Conservation (phyloP, 2,113 vertebrate species). For the Aldabrachelys gigantea region DNA sequence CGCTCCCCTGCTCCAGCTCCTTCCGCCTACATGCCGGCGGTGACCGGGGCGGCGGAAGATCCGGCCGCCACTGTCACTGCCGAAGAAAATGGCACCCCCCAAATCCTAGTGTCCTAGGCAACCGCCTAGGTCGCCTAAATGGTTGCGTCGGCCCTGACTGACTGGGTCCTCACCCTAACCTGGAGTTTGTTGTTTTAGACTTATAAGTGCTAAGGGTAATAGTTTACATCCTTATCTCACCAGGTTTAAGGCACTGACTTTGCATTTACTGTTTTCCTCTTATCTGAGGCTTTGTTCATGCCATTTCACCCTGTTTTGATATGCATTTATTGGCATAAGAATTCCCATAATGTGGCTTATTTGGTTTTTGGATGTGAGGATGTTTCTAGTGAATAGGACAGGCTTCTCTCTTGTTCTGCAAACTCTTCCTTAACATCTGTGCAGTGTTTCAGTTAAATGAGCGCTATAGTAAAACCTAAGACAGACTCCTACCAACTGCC, state of each 20-base stretch:
- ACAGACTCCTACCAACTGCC: fast-evolving
- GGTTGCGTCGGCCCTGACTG: background rate
- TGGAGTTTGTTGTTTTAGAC: background rate
- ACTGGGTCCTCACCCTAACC: background rate
- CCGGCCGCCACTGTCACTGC: no score
- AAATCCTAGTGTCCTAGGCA: no score
- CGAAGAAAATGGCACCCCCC: no score
- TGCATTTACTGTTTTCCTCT: background rate
- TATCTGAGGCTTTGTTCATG: background rate
- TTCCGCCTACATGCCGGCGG: no score
- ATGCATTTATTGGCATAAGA: background rate
- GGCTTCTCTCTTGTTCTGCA: background rate
- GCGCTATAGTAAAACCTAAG: background rate
- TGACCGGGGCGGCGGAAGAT: no score
- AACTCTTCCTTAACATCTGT: background rate
- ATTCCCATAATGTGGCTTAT: background rate
- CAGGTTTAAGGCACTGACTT: background rate
- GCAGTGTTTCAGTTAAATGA: background rate
- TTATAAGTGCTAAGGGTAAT: background rate
- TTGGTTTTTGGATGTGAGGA: fast-evolving
- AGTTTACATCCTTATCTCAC: background rate
- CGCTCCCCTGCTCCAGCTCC: no score
- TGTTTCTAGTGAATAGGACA: fast-evolving
- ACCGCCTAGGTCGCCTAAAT: no score
- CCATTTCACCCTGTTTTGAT: background rate